Base-by-base conservation (phyloP, 2,888 invertebrate genomes). In the Leistus spinibarbis region DNA sequence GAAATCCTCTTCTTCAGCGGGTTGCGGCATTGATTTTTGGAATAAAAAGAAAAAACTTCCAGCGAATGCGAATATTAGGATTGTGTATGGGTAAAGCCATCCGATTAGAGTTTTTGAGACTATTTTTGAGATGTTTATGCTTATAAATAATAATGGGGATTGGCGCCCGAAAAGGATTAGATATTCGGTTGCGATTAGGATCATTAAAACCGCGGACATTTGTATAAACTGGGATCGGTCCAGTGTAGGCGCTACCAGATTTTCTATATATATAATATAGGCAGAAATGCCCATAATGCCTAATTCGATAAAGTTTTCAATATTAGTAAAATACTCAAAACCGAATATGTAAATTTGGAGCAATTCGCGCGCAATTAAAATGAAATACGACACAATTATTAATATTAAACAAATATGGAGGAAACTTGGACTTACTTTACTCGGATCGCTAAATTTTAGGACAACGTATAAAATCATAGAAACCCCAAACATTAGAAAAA, bases 341-440 rank as follows among this genome's bases (percentile, higher is more conserved):
- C 73, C 67, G 67, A 67, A 73, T 10, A 73, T 73, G 23, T 73
- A 73, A 13, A 73, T 67, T 73, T 73, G 73, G 16, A 73, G n/a
- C 16, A 73, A 54, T 67, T 73, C 73, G 7, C 73, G 60, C 0
- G 53, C 40, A n/a, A 73, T 67, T 22, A 73, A 40, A 54, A 66
- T 53, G 10, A 67, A 53, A 62, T 73, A 73, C 5, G 62, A 73
- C 4, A 60, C 57, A 3, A 73, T 40, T n/a, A 73, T 73, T 20
- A 73, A 60, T 3, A 67, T 60, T 17, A 19, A 53, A 62, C 66
- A 73, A 16, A 67, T 67, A 13, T 54, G 17, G 22, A 19, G n/a
- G 17, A 54, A 23, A 4, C 22, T 40, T 10, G 63, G 60, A 60
- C 60, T 20, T 0, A 60, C 20, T 2, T 19, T 10, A 13, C 62